Percentiles rank a stretch among this genome's conserved stretches.
These are phyloP conservation scores for Nothobranchius furzeri DNA, from an alignment of 2,113 vertebrate genomes.

Conservation along the genomic window DNA sequence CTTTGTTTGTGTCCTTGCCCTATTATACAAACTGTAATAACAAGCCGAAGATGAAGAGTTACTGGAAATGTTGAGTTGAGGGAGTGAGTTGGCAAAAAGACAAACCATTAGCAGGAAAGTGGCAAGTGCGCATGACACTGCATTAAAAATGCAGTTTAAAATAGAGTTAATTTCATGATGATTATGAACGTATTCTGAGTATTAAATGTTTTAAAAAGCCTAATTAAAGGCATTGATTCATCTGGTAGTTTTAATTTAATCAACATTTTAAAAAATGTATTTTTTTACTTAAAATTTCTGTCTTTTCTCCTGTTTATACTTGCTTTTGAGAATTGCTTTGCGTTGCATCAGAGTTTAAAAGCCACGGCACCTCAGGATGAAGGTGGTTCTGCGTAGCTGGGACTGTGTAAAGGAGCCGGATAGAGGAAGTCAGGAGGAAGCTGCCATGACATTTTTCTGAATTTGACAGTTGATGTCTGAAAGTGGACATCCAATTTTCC, in stretches of 20 bases:
- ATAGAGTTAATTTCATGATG: background rate
- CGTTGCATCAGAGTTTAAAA: constrained; percentile 46
- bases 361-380: background rate
- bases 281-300: too few relatives aligned
- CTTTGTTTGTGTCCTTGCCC: background rate
- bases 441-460: background rate
- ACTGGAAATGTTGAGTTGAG: background rate
- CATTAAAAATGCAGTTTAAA: background rate
- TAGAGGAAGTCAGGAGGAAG: background rate
- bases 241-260: too few relatives aligned
- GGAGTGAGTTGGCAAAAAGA: constrained; percentile 7
- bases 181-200: too few relatives aligned
- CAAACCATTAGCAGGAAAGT: background rate
- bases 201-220: too few relatives aligned
- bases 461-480: constrained; percentile 1
- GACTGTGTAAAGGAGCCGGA: background rate
- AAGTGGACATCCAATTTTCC: constrained; percentile 1
- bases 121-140: background rate
- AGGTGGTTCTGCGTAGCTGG: constrained; percentile 3
- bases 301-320: background rate
- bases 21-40: background rate
- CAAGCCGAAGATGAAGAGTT: constrained; percentile 1
- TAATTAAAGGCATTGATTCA: too few relatives aligned
- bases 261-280: too few relatives aligned
- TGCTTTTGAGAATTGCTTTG: constrained; percentile 14